phyloP scores from a whole-genome alignment of 2,888 invertebrate genomes.

The Strigamia transsilvanica region DNA sequence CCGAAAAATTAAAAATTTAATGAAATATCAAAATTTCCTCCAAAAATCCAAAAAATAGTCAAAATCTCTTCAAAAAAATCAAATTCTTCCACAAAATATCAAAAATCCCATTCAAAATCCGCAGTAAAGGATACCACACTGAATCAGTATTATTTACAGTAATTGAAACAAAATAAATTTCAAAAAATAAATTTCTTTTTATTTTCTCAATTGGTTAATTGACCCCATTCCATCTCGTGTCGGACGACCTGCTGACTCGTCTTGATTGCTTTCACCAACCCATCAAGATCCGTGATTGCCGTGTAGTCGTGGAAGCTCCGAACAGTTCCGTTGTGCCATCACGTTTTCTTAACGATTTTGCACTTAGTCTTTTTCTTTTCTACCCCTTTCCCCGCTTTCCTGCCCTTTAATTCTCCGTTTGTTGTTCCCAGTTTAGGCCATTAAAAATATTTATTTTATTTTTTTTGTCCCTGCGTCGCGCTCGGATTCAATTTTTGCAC shows the following conservation, averaged over 20 bases:
- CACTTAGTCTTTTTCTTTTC: slow-evolving; percentile 1
- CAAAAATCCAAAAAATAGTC: too few species aligned
- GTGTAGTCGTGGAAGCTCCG: neutral
- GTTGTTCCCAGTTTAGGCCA: neutral
- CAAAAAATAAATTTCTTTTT: neutral
- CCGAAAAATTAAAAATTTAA: too few species aligned
- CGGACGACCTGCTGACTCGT: slow-evolving; percentile 22
- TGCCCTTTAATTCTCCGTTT: neutral
- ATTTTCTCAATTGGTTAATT: too few species aligned
- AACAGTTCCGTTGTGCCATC: neutral
- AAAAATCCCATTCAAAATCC: too few species aligned
- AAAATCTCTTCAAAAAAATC: too few species aligned
- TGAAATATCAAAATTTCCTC: too few species aligned
- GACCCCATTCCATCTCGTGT: neutral
- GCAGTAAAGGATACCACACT: too few species aligned
- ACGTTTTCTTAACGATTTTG: slow-evolving; percentile 1
- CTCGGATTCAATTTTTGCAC: neutral
- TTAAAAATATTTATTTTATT: too few species aligned
- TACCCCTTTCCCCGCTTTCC: neutral
- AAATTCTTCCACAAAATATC: too few species aligned
- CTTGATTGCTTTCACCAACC: neutral
- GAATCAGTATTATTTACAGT: too few species aligned
- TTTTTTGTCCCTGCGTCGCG: neutral
- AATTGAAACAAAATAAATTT: too few species aligned
- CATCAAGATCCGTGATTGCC: neutral